These are phyloP conservation scores for Platycheirus albimanus DNA, from an alignment of 2,888 invertebrate species.

Conservation along the genomic window DNA sequence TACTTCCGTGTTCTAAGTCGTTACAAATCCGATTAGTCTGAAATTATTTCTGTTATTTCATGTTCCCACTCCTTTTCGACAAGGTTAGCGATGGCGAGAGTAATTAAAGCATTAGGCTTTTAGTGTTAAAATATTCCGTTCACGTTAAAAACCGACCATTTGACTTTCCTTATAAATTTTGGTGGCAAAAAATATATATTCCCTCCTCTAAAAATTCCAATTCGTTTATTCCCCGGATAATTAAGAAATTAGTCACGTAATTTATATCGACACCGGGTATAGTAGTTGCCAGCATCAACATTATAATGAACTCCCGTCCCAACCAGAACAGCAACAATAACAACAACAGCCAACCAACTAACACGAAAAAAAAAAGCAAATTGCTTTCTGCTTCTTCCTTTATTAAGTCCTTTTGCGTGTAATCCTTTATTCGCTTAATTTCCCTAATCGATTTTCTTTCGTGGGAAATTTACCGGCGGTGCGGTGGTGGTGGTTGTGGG, in stretches of 20 bases:
- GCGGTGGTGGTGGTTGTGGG: not conserved
- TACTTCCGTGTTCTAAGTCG: not conserved
- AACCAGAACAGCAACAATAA: too few relatives aligned
- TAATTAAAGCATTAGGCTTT: conserved; percentile 26
- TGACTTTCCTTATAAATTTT: conserved; percentile 15
- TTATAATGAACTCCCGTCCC: conserved; percentile 48
- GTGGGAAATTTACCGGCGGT: conserved; percentile 40
- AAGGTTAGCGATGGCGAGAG: not conserved
- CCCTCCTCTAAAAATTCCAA: not conserved
- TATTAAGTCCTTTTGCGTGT: conserved; percentile 27
- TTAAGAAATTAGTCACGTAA: conserved; percentile 60
- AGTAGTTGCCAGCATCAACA: not conserved
- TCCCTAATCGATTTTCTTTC: conserved; percentile 68
- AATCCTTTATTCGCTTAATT: conserved; percentile 68
- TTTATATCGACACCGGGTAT: conserved; percentile 50
- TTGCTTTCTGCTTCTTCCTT: conserved; percentile 14
- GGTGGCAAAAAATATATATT: not conserved
- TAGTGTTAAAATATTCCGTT: conserved; percentile 24
- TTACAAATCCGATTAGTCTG: conserved; percentile 20
- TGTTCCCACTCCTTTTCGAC: not conserved
- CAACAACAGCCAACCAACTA: not conserved
- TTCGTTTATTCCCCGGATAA: conserved; percentile 24
- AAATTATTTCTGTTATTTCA: conserved; percentile 13
- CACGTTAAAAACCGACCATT: conserved; percentile 15
- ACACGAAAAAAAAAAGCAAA: conserved; percentile 31